phyloP scores from a whole-genome alignment of 2,797 vertebrate genomes.

The Nasua narica region DNA sequence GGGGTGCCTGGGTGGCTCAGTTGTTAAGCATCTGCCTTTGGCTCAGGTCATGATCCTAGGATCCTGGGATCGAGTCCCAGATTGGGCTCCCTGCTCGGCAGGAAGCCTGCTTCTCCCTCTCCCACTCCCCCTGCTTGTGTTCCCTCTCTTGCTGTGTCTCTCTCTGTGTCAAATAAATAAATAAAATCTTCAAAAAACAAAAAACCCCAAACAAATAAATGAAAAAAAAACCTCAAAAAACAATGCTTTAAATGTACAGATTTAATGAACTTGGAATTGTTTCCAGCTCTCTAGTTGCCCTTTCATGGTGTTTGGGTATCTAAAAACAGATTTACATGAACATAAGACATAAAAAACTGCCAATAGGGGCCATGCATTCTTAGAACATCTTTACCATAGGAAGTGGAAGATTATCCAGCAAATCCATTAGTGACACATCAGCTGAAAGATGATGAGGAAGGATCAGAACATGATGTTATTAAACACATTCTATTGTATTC shows the following conservation, averaged over 20 bases:
- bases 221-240: neutral
- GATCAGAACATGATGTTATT: neutral
- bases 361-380: neutral
- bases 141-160: too few species aligned
- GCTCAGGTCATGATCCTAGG: too few species aligned
- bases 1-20: too few species aligned
- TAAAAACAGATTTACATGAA: neutral
- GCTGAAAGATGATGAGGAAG: neutral
- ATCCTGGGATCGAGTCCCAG: too few species aligned
- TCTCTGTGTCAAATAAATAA: too few species aligned
- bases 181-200: too few species aligned
- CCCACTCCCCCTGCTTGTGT: too few species aligned
- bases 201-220: neutral
- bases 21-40: too few species aligned
- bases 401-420: neutral
- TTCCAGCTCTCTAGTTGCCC: neutral
- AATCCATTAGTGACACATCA: neutral
- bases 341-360: neutral
- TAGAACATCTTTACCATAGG: neutral
- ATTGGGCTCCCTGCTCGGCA: too few species aligned
- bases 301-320: neutral
- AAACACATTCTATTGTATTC: neutral
- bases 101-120: too few species aligned
- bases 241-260: neutral
- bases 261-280: neutral